Evolutionary conservation across 2,888 invertebrate species (phyloP), one percentile per base, ranked within the genome.

Genomic region (Cantharis nigra): DNA sequence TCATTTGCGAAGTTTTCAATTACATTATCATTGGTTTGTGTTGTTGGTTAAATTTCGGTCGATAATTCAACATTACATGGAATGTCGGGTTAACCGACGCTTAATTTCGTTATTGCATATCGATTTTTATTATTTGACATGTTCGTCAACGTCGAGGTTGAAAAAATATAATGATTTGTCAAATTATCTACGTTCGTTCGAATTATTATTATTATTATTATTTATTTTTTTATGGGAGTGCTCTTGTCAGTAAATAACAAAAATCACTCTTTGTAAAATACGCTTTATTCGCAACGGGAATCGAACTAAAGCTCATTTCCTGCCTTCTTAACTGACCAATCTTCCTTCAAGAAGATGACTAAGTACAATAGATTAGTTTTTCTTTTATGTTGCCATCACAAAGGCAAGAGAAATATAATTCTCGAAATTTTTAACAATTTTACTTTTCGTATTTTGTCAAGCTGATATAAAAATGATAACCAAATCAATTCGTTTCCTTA

Each of bases 231-330:
- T 11, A 23, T 0, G 26, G 33, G n/a, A 49, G 49, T n/a, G 49
- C 49, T 49, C 49, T 49, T 49, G 49, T 49, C 49, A 74, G 63
- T 77, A 74, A 77, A 78, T 63, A 73, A 63, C 70, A 74, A 74
- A 76, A 67, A 72, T 33, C 72, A 63, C 74, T 75, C 76, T 69
- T 74, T 74, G 74, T 72, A 72, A 78, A 76, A 76, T 74, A 78
- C 73, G 71, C 30, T 78, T 78, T 78, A 76, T 78, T 76, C 78
- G 71, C 69, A 69, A 33, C 74, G 74, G 72, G 73, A 73, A 71
- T 69, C 67, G 71, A 71, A 75, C 71, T 70, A 75, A 71, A 75
- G 70, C 73, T 75, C 79, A 78, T 79, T 79, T 79, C 75, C 73
- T 63, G 73, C 72, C 65, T 63, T 20, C 26, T 63, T 70, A 76